Conservation (phyloP, 2,113 vertebrate genomes). For the Podocnemis expansa region DNA sequence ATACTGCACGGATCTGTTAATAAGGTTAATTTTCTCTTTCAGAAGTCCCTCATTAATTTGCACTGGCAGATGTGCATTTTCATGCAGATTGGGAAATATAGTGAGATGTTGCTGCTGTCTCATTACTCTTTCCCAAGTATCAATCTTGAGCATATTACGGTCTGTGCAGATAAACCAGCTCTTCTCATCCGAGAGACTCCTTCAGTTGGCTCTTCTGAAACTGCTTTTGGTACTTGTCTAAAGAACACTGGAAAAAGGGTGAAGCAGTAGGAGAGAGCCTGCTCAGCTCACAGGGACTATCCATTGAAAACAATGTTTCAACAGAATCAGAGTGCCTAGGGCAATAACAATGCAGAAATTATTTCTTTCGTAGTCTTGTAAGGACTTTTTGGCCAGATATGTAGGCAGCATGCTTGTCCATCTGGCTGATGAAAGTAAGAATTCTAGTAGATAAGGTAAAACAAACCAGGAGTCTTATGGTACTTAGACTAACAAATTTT, state of each 20-base stretch:
- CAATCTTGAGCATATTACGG: not conserved
- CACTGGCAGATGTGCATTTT: conserved; percentile 4
- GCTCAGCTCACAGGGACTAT: too few relatives aligned
- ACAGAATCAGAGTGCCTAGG: too few relatives aligned
- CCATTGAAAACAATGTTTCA: too few relatives aligned
- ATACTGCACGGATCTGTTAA: not conserved
- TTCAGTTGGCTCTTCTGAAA: not conserved
- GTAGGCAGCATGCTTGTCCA: not conserved
- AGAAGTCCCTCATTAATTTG: not conserved
- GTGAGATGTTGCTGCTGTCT: not conserved
- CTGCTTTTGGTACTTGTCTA: not conserved
- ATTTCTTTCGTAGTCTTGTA: not conserved
- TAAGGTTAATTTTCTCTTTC: not conserved
- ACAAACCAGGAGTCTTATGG: too few relatives aligned
- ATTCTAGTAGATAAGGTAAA: not conserved
- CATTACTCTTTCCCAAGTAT: not conserved
- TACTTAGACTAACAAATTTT: too few relatives aligned
- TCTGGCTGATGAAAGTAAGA: not conserved
- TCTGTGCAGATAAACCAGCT: not conserved
- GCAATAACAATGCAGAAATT: not conserved
- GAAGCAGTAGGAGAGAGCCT: too few relatives aligned
- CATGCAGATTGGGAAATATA: not conserved
- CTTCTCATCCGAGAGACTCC: not conserved
- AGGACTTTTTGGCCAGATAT: not conserved
- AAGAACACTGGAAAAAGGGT: not conserved